These are phyloP conservation scores for Zeugodacus cucurbitae DNA, from an alignment of 1,140 invertebrate species.

Conservation along the genomic window DNA sequence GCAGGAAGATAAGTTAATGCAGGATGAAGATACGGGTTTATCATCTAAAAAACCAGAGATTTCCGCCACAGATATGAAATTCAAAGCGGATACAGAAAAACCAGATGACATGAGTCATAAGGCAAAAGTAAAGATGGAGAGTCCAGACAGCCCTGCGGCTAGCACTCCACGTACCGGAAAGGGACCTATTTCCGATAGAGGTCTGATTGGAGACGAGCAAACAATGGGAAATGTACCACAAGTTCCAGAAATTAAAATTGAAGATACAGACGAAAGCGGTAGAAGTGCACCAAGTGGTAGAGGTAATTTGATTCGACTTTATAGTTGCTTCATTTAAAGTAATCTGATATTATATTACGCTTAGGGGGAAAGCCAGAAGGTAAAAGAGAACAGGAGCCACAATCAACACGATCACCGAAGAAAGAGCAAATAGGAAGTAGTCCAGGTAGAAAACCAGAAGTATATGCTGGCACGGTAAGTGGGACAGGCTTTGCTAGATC, in stretches of 20 bases:
- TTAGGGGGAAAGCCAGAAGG: not conserved
- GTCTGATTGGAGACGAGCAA: not conserved
- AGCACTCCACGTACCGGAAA: not conserved
- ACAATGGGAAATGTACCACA: not conserved
- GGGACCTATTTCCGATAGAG: not conserved
- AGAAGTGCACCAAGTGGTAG: not conserved
- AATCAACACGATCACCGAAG: not conserved
- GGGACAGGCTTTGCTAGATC: not conserved
- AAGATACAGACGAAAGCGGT: not conserved
- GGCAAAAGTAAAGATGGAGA: not conserved
- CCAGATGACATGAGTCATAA: not conserved
- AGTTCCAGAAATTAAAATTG: conserved; percentile 14
- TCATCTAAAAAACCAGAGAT: not conserved
- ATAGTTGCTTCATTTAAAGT: not conserved
- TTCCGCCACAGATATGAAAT: not conserved
- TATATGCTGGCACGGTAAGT: not conserved
- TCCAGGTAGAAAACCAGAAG: not conserved
- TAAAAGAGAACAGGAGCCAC: not conserved
- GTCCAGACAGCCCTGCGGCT: not conserved
- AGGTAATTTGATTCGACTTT: not conserved
- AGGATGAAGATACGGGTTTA: not conserved
- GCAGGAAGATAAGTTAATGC: no score
- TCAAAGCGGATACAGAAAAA: not conserved
- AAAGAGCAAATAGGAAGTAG: no score
- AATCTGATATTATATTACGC: not conserved